Evolutionary conservation across 2,113 vertebrate species (phyloP), one percentile per base, ranked within the genome.

Genomic region (Cyprinodon tularosa): DNA sequence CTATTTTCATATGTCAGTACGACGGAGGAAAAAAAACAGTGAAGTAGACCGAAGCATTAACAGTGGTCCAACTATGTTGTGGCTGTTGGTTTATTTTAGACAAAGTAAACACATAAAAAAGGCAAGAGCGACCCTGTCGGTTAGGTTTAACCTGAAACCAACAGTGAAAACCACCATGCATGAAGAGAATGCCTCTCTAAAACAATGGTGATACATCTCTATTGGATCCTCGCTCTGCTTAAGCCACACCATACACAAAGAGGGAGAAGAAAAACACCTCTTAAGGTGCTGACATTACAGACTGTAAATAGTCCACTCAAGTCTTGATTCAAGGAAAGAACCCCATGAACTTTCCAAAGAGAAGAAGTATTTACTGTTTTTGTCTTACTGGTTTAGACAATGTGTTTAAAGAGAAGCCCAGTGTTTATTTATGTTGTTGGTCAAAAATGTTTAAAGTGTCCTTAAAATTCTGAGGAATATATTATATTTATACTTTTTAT

Each of bases 401-500:
- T 85, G 81, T 88, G 90, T 82, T 87, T 29, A 85, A 78, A 86
- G 81, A 89, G 76, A 84, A 88, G 81, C 72, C 80, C 61, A 84
- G 77, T 81, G 68, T 87, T 89, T 92, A 93, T 92, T 91, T 92
- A 92, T 92, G 87, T 90, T 77, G 77, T 81, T 71, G 75, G 84
- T 90, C 73, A 82, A 91, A 29, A 89, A 90, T 91, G 84, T 87
- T 78, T 88, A 84, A 84, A 87, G 75, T 90, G 76, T 88, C 83
- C 84, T 92, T 88, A 74, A 87, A 80, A 70, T 83, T 85, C 61
- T 85, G 78, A 92, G 90, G 80, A 92, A 81, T 91, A 79, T 92
- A 86, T 91, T 90, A 82, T 94, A 94, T 94, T 94, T 94, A 93
- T 93, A 94, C 90, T 92, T 93, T 93, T 94, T 93, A 89, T 93